These are phyloP conservation scores for Struthidea cinerea DNA, from an alignment of 2,113 vertebrate genomes.

Conservation along the genomic window DNA sequence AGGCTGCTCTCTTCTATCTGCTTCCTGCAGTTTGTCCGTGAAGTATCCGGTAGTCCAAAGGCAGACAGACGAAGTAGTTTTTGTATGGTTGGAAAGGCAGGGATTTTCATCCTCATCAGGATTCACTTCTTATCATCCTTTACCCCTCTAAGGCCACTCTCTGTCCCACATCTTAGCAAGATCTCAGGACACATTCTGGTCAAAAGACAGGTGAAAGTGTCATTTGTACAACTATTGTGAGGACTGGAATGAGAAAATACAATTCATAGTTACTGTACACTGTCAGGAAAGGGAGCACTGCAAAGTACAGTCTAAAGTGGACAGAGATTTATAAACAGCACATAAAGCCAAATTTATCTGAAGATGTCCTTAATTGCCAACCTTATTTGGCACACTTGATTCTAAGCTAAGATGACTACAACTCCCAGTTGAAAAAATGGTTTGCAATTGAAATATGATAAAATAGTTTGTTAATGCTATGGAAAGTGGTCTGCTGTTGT, in stretches of 20 bases:
- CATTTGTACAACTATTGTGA: neutral
- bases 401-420: neutral
- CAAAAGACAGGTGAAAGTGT: neutral
- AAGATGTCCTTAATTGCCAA: neutral
- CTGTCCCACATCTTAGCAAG: neutral
- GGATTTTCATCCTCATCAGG: neutral
- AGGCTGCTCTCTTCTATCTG: neutral
- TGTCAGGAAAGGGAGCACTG: neutral
- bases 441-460: conserved; percentile 57
- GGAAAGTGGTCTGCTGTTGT: neutral
- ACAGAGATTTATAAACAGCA: neutral
- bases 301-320: neutral
- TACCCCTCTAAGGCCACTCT: neutral
- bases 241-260: neutral
- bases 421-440: neutral
- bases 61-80: neutral
- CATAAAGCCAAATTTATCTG: neutral
- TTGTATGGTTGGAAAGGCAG: neutral
- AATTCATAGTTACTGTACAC: neutral
- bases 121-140: neutral
- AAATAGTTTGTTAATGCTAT: conserved; percentile 51
- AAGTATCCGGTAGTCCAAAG: neutral
- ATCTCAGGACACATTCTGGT: neutral
- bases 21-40: neutral
- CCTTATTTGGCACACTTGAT: neutral